A percentile compares a stretch with the other conserved stretches of the same genome.
Conservation (phyloP, 2,797 vertebrate genomes). For the Alcedo quadribrachys region DNA sequence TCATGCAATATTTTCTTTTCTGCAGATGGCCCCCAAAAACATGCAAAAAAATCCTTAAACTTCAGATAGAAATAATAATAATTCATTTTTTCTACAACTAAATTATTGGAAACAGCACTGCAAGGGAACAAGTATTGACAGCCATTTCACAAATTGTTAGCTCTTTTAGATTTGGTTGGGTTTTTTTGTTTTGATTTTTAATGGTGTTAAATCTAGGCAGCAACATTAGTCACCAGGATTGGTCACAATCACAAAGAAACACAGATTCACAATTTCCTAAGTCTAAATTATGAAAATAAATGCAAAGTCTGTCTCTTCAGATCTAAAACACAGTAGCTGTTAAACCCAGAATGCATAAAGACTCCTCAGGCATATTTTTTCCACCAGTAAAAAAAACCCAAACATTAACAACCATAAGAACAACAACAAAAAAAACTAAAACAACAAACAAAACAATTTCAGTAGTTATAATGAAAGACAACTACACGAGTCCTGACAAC, state of each 20-base stretch:
- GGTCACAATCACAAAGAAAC: background rate
- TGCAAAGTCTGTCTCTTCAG: background rate
- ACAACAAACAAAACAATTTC: background rate
- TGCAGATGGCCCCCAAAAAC: background rate
- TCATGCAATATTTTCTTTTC: background rate
- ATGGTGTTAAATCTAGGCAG: background rate
- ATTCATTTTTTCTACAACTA: background rate
- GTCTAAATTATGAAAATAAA: background rate
- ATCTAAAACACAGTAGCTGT: background rate
- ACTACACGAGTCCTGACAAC: background rate
- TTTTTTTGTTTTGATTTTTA: background rate
- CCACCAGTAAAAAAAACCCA: background rate
- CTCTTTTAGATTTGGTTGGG: background rate
- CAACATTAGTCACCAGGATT: background rate
- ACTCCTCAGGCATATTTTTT: background rate
- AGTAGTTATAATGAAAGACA: background rate
- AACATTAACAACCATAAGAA: background rate
- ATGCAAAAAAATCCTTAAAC: background rate
- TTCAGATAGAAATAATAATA: background rate
- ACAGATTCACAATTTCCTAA: background rate
- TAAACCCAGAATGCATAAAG: background rate
- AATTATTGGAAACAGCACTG: background rate
- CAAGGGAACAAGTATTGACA: background rate
- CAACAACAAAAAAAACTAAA: background rate
- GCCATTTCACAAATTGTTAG: background rate